phyloP scores from a whole-genome alignment of 2,797 vertebrate species.

The Bucorvus abyssinicus region DNA sequence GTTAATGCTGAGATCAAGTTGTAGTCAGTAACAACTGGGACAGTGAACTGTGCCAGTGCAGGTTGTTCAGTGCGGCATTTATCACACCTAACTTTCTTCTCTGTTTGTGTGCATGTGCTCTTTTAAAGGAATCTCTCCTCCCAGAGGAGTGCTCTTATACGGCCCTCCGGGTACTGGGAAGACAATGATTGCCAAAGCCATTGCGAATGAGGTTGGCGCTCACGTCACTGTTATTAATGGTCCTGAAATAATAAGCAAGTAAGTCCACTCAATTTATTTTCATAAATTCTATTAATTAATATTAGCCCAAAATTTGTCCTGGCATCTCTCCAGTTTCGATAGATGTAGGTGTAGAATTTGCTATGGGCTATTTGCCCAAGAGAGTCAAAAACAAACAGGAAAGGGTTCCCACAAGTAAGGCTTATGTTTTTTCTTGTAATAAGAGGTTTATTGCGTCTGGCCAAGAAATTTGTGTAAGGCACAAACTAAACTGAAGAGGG shows the following conservation, averaged over 20 bases:
- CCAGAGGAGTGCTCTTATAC: conserved; percentile 89
- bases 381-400: background rate
- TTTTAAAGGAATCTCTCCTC: conserved; percentile 86
- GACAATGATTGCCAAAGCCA: conserved; percentile 93
- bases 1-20: background rate
- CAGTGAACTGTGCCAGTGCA: background rate
- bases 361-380: background rate
- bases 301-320: background rate
- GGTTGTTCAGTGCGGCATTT: background rate
- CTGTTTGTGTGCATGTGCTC: conserved; percentile 22
- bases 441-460: background rate
- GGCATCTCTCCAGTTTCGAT: background rate
- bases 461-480: background rate
- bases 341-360: background rate
- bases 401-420: background rate
- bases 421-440: background rate
- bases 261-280: conserved; percentile 43
- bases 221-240: conserved; percentile 92
- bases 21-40: background rate
- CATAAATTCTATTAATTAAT: background rate
- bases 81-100: background rate
- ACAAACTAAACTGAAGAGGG: background rate
- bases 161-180: conserved; percentile 97
- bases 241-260: conserved; percentile 99
- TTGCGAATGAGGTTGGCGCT: conserved; percentile 90